A percentile compares a stretch with the other conserved stretches of the same genome.
Conservation (phyloP, 2,113 vertebrate genomes). For the Eleginops maclovinus region DNA sequence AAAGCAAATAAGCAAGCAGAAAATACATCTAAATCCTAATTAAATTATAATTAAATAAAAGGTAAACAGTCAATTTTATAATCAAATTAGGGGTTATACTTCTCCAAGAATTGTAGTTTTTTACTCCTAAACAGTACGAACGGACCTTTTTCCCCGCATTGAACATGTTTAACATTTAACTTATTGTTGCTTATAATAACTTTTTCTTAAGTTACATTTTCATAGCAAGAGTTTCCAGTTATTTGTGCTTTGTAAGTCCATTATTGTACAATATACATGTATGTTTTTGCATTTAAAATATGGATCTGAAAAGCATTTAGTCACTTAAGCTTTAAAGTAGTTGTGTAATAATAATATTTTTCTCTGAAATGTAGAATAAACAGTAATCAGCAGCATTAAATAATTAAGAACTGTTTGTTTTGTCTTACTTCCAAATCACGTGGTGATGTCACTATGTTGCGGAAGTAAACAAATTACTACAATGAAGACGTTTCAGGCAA, state of each 20-base stretch:
- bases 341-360: neutral
- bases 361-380: neutral
- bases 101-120: neutral
- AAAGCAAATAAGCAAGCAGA: no score
- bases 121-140: neutral
- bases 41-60: neutral
- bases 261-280: no score
- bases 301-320: neutral
- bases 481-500: no score
- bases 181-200: neutral
- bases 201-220: neutral
- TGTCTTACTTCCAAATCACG: no score
- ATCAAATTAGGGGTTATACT: neutral
- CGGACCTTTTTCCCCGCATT: neutral
- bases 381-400: neutral
- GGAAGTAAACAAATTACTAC: no score
- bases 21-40: no score
- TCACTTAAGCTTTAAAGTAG: neutral
- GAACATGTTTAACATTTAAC: neutral
- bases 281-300: neutral
- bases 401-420: no score
- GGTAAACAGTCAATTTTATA: no score
- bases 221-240: neutral
- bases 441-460: no score
- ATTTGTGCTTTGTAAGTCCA: neutral